These are phyloP conservation scores for Schlechtendalia chinensis DNA, from an alignment of 1,140 invertebrate species.

Conservation along the genomic window DNA sequence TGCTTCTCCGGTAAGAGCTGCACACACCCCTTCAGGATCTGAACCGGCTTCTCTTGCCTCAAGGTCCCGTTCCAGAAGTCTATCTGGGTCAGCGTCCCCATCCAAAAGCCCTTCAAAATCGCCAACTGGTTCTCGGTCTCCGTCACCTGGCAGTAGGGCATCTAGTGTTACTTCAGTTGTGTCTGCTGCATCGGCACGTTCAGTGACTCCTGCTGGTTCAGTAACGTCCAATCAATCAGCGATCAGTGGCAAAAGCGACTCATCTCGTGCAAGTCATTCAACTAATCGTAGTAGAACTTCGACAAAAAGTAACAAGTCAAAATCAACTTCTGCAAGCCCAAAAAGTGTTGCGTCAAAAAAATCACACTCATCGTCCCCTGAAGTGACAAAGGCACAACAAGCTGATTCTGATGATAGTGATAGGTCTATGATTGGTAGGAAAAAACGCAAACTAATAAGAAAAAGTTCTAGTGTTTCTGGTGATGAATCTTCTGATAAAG, in stretches of 20 bases:
- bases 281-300: slow-evolving; percentile 38
- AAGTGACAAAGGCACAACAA: not conserved
- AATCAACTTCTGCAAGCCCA: slow-evolving; percentile 29
- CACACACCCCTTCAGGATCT: slow-evolving; percentile 24
- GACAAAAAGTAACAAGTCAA: slow-evolving; percentile 43
- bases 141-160: slow-evolving; percentile 53
- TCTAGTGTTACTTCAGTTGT: slow-evolving; percentile 56
- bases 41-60: slow-evolving; percentile 28
- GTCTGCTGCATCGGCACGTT: slow-evolving; percentile 53
- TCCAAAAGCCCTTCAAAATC: slow-evolving; percentile 55
- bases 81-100: slow-evolving; percentile 53
- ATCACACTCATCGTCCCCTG: slow-evolving; percentile 26
- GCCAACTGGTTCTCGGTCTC: slow-evolving; percentile 54
- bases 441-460: slow-evolving; percentile 45
- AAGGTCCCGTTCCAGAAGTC: slow-evolving; percentile 25
- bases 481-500: slow-evolving; percentile 56
- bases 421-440: slow-evolving; percentile 52
- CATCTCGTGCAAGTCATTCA: slow-evolving; percentile 30
- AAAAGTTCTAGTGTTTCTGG: slow-evolving; percentile 44
- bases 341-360: slow-evolving; percentile 29
- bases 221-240: slow-evolving; percentile 44
- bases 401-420: not conserved
- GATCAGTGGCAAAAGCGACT: slow-evolving; percentile 25
- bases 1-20: not conserved
- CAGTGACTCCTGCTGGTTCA: slow-evolving; percentile 42